These are phyloP conservation scores for Cebus imitator DNA, from an alignment of 2,113 vertebrate species.

Conservation along the genomic window DNA sequence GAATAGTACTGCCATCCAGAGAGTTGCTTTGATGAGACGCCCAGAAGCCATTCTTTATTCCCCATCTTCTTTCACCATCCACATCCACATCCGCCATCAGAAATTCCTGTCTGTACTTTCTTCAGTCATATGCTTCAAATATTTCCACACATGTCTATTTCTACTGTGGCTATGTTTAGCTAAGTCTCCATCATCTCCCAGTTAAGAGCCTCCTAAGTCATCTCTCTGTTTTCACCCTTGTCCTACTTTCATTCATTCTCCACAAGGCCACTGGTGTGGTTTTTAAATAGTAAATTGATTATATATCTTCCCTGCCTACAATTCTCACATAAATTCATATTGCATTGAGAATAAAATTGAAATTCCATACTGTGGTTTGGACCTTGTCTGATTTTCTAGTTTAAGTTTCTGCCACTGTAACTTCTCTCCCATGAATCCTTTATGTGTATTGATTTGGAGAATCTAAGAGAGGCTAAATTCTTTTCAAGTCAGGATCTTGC, in stretches of 20 bases:
- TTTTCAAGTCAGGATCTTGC: not conserved
- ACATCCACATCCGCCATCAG: not conserved
- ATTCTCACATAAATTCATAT: not conserved
- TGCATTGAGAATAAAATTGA: not conserved
- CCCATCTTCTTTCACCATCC: not conserved
- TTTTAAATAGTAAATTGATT: conserved; percentile 16
- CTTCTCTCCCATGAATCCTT: not conserved
- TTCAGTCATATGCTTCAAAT: not conserved
- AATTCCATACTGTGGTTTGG: not conserved
- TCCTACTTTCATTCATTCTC: not conserved
- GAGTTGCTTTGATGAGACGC: not conserved
- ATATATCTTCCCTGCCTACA: not conserved
- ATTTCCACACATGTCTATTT: not conserved
- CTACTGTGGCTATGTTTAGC: not conserved
- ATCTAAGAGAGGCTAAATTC: not conserved
- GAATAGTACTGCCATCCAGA: not conserved
- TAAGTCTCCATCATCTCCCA: not conserved
- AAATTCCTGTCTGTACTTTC: not conserved
- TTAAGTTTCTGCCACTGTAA: not conserved
- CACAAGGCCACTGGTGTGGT: not conserved
- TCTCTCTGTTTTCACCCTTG: not conserved
- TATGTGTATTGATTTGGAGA: not conserved
- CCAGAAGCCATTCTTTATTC: not conserved
- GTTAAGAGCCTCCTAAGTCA: not conserved
- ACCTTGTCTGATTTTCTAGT: not conserved